Conservation (phyloP, 2,797 vertebrate species). For the Mormyrus hasselquistii region DNA sequence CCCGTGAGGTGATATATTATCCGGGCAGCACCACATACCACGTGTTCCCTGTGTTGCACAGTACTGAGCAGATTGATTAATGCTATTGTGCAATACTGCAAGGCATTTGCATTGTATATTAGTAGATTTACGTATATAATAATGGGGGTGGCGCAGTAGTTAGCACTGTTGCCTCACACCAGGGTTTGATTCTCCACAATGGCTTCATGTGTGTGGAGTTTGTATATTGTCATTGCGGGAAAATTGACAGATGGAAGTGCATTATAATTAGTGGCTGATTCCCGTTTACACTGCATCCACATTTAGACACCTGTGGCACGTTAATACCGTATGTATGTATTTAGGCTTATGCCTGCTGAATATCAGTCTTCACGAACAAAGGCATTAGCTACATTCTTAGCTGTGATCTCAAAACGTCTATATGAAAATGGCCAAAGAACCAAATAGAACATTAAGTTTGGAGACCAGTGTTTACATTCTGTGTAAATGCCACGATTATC, state of each 20-base stretch:
- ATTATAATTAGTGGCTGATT: neutral
- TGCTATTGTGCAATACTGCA: neutral
- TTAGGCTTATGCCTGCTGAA: neutral
- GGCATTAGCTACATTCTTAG: neutral
- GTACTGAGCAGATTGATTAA: neutral
- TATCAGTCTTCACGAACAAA: neutral
- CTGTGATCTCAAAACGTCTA: neutral
- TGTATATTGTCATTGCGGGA: neutral
- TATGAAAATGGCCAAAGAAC: neutral
- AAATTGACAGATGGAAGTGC: neutral
- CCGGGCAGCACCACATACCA: neutral
- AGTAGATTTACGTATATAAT: neutral
- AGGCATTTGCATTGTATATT: neutral
- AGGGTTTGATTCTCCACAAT: neutral
- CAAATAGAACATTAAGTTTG: neutral
- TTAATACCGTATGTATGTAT: neutral
- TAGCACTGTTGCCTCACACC: neutral
- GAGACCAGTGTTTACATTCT: neutral
- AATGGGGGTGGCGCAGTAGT: neutral
- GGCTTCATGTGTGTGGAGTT: neutral
- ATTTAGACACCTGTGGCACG: neutral
- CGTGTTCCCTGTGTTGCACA: neutral
- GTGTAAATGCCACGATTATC: neutral
- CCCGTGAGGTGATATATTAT: neutral
- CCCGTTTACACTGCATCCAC: neutral